Evolutionary conservation across 2,797 vertebrate genomes (phyloP).

Genomic region (Sylvilagus floridanus): DNA sequence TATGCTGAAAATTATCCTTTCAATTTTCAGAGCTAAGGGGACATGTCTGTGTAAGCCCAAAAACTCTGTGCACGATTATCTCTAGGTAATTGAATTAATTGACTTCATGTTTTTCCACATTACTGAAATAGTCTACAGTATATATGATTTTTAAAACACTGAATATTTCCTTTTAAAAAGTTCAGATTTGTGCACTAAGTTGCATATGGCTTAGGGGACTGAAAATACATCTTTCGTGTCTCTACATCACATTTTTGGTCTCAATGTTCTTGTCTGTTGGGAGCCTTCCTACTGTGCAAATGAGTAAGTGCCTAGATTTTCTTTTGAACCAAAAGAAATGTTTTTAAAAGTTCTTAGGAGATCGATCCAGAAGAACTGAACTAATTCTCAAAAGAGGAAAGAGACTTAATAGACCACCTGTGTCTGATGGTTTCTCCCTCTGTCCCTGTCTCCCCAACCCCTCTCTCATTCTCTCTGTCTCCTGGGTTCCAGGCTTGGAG

Average conservation of each 20-base stretch:
- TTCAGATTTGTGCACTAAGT: conserved; percentile 36
- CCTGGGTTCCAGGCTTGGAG: neutral
- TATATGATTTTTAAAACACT: neutral
- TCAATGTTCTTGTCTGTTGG: neutral
- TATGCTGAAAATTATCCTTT: neutral
- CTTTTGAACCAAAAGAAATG: conserved; percentile 59
- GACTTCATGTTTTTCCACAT: neutral
- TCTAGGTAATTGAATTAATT: neutral
- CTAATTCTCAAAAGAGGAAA: neutral
- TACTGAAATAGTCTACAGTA: conserved; percentile 1
- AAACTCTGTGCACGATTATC: neutral
- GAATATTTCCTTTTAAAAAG: conserved; percentile 29
- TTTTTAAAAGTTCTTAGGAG: conserved; percentile 63
- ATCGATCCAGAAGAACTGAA: conserved; percentile 38
- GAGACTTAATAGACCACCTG: neutral
- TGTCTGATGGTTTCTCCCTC: neutral
- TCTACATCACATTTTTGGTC: conserved; percentile 6
- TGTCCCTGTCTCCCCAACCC: neutral
- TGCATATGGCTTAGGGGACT: neutral
- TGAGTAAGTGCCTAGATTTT: conserved; percentile 53
- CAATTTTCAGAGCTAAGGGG: neutral
- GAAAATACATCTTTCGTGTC: conserved; percentile 16
- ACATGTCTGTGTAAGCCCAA: neutral
- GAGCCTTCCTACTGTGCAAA: conserved; percentile 32
- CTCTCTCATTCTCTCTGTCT: neutral